Evolutionary conservation across 2,113 vertebrate genomes (phyloP), one percentile per base, ranked within the genome.

Genomic region (Cephalopterus ornatus): DNA sequence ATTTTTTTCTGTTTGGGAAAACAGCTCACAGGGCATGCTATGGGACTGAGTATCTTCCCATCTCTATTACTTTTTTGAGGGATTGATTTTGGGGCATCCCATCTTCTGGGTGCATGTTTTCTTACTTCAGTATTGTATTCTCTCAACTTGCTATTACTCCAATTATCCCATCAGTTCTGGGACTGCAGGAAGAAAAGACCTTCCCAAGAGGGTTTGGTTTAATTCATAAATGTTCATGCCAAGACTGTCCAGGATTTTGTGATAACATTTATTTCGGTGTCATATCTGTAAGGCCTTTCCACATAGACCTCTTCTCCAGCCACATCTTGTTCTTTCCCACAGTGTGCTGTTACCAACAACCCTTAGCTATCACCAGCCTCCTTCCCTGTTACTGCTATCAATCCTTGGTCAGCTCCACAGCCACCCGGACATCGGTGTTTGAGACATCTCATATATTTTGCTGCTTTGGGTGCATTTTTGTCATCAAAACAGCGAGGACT

Each of bases 361-460:
- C 50, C 30, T 49, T 55, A 5, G 10, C 72, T 26, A n/a, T 41
- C 39, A 41, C 23, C 41, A 74, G 47, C n/a, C 5, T 15, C 22
- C 26, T 44, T 35, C 20, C 18, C 56, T 19, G 18, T 47, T 6
- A n/a, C 56, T 49, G 30, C 9, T 42, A 66, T 68, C 32, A 73
- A 16, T 28, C 50, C 59, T 44, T 28, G 32, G 32, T 3, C 73
- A 59, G 32, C 42, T 73, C 44, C 42, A 33, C 50, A 66, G 32
- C 32, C 37, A 58, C 33, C 17, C 14, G 35, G 27, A 33, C 37
- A 59, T 1, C 6, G 9, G 33, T 28, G 15, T 39, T 74, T 67
- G 52, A 67, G 12, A n/a, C 19, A 52, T 9, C 32, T 14, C 0
- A 0, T 2, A 1, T 3, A 5, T 63, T 61, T 21, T 8, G 0